Base-by-base conservation (phyloP, 2,797 vertebrate genomes). In the Miichthys miiuy region DNA sequence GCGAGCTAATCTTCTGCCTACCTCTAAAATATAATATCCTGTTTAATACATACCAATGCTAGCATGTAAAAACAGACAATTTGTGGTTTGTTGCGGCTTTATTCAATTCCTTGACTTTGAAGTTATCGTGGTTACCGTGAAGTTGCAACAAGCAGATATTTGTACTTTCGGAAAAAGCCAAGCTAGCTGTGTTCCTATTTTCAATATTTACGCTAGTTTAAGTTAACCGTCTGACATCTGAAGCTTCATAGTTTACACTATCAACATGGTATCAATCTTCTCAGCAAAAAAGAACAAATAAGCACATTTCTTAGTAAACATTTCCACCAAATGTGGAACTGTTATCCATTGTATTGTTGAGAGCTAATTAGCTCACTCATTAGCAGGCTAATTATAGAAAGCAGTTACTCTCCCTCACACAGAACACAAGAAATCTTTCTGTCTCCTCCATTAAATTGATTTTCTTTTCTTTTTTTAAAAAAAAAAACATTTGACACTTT, bases 401-500 rank as follows among this genome's bases (percentile, higher is more conserved):
- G n/a, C 50, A 38, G 27, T 55, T 38, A 20, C 18, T 23, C 14
- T 14, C 30, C 18, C 2, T 20, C 16, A 38, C 23, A 25, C 23
- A 44, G 18, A 58, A 25, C 51, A 46, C 11, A 44, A 57, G 23
- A 61, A 44, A 42, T 44, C 21, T 68, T 46, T 38, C 21, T 38
- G 3, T 70, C 57, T 38, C 30, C 1, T 77, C 61, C 5, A 41
- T 21, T 12, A 20, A 68, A 57, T 54, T 16, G 11, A 12, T 68
- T 14, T 65, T 73, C 7, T 48, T 30, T 2, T 48, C 17, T 9
- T 34, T 30, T 30, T 30, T n/a, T n/a, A n/a, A 8, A 8, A 2
- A 34, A 8, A 8, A 34, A 34, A 42, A 55, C 44, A 66, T 54
- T 38, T 54, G 42, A 73, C 20, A 62, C 34, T 75, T 72, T 3